A percentile compares a stretch with the other conserved stretches of the same genome.
Evolutionary conservation across 2,113 vertebrate species (phyloP).

Genomic region (Semnopithecus entellus): DNA sequence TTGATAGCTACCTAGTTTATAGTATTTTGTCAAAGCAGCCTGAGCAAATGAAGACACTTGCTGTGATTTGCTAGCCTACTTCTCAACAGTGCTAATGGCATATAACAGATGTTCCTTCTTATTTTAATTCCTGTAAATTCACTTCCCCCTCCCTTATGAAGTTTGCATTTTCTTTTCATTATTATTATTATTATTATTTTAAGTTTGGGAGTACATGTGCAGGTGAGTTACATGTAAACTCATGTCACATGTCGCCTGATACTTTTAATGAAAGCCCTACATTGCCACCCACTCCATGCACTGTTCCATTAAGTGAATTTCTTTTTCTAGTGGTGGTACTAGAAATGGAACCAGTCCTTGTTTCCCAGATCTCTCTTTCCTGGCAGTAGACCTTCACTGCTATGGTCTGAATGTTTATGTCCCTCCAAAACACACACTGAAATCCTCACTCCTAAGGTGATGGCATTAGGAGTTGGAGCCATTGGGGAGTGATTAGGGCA

Average conservation of each 20-base stretch:
- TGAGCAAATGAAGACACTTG: not conserved
- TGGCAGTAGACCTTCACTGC: rapidly evolving
- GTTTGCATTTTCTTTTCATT: not conserved
- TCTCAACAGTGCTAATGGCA: not conserved
- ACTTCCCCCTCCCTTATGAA: not conserved
- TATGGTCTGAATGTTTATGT: not conserved
- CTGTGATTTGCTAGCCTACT: not conserved
- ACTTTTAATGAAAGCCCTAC: no score
- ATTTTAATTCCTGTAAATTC: not conserved
- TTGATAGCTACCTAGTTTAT: no score
- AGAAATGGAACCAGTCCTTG: not conserved
- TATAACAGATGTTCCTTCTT: not conserved
- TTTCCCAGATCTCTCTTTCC: rapidly evolving
- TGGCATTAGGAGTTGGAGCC: not conserved
- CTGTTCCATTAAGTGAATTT: not conserved
- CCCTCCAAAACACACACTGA: not conserved
- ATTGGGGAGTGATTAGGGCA: not conserved
- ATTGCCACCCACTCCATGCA: no score
- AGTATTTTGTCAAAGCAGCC: no score
- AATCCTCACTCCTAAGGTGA: not conserved
- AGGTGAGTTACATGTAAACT: no score
- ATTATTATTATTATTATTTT: no score
- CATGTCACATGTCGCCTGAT: no score
- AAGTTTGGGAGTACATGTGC: no score
- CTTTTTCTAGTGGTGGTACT: not conserved